These are phyloP conservation scores for Dione vanillae DNA, from an alignment of 2,888 invertebrate genomes.

Conservation along the genomic window DNA sequence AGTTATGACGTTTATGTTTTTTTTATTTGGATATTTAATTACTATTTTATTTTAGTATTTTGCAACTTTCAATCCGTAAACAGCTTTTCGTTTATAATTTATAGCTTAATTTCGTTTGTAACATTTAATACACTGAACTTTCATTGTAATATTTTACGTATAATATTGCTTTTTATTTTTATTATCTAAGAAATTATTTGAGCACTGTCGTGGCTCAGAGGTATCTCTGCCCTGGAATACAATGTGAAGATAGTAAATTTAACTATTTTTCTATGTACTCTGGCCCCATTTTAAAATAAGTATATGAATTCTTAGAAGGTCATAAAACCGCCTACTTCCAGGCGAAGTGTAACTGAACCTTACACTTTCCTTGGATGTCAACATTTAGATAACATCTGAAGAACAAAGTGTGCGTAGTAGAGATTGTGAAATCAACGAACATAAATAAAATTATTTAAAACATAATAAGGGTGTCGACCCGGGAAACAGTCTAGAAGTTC, in stretches of 20 bases:
- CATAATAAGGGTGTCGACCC: conserved; percentile 48
- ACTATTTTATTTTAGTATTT: neutral
- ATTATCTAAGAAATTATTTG: too few species aligned
- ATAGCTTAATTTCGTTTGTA: conserved; percentile 2
- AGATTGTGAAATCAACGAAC: conserved; percentile 45
- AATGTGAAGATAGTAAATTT: too few species aligned
- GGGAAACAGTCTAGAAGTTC: conserved; percentile 49
- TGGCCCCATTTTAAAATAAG: neutral
- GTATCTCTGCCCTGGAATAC: too few species aligned
- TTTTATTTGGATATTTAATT: conserved; percentile 2
- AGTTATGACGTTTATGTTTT: conserved; percentile 8
- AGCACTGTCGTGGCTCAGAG: too few species aligned
- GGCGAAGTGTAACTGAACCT: conserved; percentile 11
- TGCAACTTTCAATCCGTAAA: neutral
- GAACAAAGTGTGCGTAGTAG: conserved; percentile 38
- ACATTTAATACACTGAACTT: neutral
- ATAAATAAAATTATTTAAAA: conserved; percentile 46
- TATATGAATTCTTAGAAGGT: neutral
- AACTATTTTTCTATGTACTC: neutral
- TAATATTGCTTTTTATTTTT: neutral
- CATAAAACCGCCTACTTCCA: conserved; percentile 13
- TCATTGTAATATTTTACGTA: neutral
- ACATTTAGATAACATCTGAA: conserved; percentile 40
- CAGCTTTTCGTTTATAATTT: neutral
- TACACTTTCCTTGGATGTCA: conserved; percentile 32